phyloP scores from a whole-genome alignment of 2,797 vertebrate species.

The Tinamus major region DNA sequence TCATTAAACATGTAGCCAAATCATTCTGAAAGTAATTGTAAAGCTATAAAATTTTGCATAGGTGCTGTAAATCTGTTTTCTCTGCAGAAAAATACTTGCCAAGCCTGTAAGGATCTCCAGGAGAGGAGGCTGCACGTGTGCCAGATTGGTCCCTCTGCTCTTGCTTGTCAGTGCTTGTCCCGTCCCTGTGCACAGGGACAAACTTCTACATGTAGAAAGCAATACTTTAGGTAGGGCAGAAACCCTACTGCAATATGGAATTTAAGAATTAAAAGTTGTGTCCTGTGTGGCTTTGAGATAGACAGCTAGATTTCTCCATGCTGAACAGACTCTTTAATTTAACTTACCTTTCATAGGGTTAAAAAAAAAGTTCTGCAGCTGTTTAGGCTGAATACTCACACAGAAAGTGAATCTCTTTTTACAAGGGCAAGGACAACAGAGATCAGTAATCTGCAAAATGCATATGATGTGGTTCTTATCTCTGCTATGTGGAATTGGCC shows the following conservation, averaged over 20 bases:
- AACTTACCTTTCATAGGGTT: background rate
- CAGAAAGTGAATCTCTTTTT: background rate
- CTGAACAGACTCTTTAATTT: slow-evolving; percentile 21
- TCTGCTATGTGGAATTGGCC: slow-evolving; percentile 17
- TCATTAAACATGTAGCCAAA: background rate
- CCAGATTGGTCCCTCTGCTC: too few relatives aligned
- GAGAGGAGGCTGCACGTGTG: too few relatives aligned
- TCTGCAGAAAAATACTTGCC: background rate
- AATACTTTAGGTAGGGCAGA: background rate
- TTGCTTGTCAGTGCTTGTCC: too few relatives aligned
- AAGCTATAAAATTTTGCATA: background rate
- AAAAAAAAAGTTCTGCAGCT: background rate
- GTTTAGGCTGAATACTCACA: background rate
- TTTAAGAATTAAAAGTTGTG: slow-evolving; percentile 22
- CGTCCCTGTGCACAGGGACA: background rate
- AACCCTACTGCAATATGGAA: background rate
- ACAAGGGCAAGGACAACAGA: background rate
- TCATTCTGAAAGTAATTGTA: background rate
- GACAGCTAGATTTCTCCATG: background rate
- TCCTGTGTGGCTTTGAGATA: background rate
- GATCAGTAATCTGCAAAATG: slow-evolving; percentile 44
- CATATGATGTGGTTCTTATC: slow-evolving; percentile 37
- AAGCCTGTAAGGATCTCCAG: background rate
- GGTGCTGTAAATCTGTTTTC: background rate
- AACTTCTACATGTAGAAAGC: background rate